These are phyloP conservation scores for Rhinatrema bivittatum DNA, from an alignment of 2,797 vertebrate species.

Conservation along the genomic window DNA sequence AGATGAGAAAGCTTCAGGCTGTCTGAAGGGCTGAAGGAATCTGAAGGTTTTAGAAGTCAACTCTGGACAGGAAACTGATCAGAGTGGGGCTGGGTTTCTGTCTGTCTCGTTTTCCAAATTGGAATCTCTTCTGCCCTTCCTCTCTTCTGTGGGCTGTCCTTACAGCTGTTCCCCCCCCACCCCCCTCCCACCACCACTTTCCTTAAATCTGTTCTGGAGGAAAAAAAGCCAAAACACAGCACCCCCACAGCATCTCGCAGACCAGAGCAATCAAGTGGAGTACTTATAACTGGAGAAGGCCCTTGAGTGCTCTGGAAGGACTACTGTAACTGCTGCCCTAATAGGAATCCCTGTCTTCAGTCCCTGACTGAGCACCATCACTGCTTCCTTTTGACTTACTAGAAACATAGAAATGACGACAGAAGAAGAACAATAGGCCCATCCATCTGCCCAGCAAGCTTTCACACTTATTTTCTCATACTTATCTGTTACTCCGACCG, in stretches of 20 bases:
- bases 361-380: no score
- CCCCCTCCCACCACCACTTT: no score
- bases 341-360: no score
- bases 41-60: constrained; percentile 61
- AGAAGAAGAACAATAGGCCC: no score
- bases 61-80: constrained; percentile 54
- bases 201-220: constrained; percentile 28
- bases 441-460: no score
- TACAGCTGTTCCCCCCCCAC: constrained; percentile 1
- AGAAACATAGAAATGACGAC: no score
- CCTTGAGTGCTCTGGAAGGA: no score
- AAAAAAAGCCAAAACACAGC: constrained; percentile 18
- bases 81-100: constrained; percentile 50
- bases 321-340: no score
- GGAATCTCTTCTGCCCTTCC: constrained; percentile 35
- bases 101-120: constrained; percentile 39
- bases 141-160: constrained; percentile 49
- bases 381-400: no score
- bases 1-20: constrained; percentile 58
- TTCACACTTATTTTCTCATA: no score
- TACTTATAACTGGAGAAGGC: neutral
- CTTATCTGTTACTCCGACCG: no score
- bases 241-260: constrained; percentile 7
- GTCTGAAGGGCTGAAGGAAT: constrained; percentile 60
- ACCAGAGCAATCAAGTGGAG: constrained; percentile 44